Base-by-base conservation (phyloP, 2,113 vertebrate genomes). In the Arizona elegans region DNA sequence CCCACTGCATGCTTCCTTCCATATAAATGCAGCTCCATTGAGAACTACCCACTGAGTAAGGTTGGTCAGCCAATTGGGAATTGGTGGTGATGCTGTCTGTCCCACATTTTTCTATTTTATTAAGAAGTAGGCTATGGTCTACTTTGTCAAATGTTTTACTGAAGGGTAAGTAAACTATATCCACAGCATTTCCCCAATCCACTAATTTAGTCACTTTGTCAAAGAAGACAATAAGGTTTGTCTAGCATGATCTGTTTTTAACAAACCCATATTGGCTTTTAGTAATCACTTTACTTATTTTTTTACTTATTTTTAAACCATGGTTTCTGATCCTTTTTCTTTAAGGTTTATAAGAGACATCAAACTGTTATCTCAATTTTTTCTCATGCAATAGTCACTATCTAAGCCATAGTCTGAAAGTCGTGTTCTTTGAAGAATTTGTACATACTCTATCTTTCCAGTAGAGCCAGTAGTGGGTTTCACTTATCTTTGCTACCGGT, bases 351-450 rank as follows among this genome's bases (percentile, higher is more conserved):
- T 94, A 85, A 9, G n/a, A 7, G 0, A 52, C 26, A 12, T 89
- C 75, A 81, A 92, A 94, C 24, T 92, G 86, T 91, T 54, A 11
- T 65, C 5, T 56, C 55, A 15, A 29, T 3, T 85, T 43, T 85
- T 85, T 55, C n/a, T 12, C 52, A 47, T 52, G 17, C 38, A n/a
- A 8, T 38, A 65, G 89, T 92, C 58, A 89, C 21, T 92, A 89
- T 70, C 47, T 47, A 47, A 92, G 91, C 58, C 92, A 59, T 87
- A 23, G 55, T 92, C 24, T 62, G 89, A 87, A 87, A 91, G 29
- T 87, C 29, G 2, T 24, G 19, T 38, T 86, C 29, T 62, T 65
- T 53, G 43, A n/a, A 92, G 19, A 33, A 52, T 65, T 13, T 50
- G 9, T 65, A 3, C 26, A 65, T 86, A 50, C 19, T 1, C 86